Percentiles rank a stretch among this genome's conserved stretches.
Evolutionary conservation across 2,113 vertebrate species (phyloP).

Genomic region (Actenoides lindsayi): DNA sequence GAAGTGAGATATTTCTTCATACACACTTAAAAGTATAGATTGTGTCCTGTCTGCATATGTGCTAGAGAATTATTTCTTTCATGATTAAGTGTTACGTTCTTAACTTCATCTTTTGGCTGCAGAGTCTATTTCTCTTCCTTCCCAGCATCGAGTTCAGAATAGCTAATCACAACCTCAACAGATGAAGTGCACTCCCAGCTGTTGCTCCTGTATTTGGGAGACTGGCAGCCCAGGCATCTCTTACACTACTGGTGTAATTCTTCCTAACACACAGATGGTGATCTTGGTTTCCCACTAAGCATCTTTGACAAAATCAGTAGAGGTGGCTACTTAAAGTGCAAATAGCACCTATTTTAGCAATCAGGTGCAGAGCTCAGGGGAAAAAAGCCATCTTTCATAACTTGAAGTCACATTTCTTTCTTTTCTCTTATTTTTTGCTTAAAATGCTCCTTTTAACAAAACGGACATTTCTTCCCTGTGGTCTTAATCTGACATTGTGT

Average conservation of each 20-base stretch:
- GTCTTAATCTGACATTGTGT: slow-evolving; percentile 20
- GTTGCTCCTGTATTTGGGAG: neutral
- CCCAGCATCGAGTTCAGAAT: neutral
- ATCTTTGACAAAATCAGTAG: neutral
- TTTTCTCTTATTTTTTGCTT: neutral
- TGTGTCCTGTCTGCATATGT: neutral
- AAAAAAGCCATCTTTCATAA: neutral
- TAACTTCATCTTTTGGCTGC: neutral
- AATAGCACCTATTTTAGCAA: slow-evolving; percentile 50
- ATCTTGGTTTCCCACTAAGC: slow-evolving; percentile 29
- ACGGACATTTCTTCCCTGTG: slow-evolving; percentile 18
- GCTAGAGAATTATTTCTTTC: neutral
- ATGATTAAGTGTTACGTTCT: neutral
- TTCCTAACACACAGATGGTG: neutral
- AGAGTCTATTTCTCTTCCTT: neutral
- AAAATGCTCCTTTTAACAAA: slow-evolving; percentile 26
- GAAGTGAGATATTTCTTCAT: neutral
- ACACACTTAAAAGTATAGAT: neutral
- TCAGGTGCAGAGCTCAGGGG: neutral
- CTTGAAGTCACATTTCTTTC: slow-evolving; percentile 25
- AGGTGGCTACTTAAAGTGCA: slow-evolving; percentile 5
- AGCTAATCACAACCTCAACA: neutral
- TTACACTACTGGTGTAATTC: neutral
- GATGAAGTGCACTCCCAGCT: neutral
- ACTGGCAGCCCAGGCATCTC: neutral